Evolutionary conservation across 2,888 invertebrate genomes (phyloP).

Genomic region (Heliconius charithonia): DNA sequence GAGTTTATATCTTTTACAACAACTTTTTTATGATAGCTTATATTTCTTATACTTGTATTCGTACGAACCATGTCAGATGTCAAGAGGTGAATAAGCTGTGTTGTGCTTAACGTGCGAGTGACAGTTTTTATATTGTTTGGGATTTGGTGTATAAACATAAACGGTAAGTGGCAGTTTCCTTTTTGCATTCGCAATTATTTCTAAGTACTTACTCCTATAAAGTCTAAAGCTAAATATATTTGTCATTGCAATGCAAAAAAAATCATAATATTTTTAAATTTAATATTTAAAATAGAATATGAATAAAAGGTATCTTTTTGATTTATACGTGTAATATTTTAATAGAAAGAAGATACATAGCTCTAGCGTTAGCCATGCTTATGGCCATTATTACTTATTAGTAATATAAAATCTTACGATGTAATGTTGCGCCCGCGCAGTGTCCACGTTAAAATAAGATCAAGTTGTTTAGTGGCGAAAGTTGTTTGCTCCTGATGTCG

Average conservation of each 20-base stretch:
- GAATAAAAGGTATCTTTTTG: background rate
- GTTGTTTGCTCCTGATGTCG: conserved; percentile 64
- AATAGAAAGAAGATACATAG: background rate
- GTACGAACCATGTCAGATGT: conserved; percentile 79
- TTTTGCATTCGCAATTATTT: conserved; percentile 26
- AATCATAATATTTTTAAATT: background rate
- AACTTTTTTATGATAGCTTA: conserved; percentile 65
- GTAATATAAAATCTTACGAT: background rate
- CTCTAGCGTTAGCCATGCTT: background rate
- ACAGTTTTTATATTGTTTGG: conserved; percentile 81
- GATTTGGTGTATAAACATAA: conserved; percentile 78
- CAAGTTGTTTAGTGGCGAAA: conserved; percentile 44
- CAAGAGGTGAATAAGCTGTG: conserved; percentile 81
- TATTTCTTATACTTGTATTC: conserved; percentile 65
- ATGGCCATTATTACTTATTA: background rate
- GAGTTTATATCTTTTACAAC: conserved; percentile 70
- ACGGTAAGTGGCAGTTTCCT: conserved; percentile 74
- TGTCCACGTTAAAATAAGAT: conserved; percentile 40
- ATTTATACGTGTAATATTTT: background rate
- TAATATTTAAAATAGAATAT: background rate
- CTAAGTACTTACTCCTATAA: conserved; percentile 1
- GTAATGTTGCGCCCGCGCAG: conserved; percentile 52
- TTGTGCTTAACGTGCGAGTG: conserved; percentile 79
- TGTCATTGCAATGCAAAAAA: background rate
- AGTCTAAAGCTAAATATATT: background rate